Evolutionary conservation across 1,140 invertebrate genomes (phyloP).

Genomic region (Branchinecta lindahli): DNA sequence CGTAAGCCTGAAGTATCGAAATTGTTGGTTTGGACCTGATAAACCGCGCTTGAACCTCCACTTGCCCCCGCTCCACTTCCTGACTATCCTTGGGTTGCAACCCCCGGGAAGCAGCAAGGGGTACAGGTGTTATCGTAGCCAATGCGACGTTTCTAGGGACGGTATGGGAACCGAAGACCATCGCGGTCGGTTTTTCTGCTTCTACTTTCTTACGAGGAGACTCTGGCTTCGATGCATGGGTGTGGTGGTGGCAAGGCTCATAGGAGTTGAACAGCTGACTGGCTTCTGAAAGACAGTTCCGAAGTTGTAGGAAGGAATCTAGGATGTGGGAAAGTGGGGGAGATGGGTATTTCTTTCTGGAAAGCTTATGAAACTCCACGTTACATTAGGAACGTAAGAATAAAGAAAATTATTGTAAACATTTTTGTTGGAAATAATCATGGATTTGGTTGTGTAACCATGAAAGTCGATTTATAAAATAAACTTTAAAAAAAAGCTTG

Average conservation of each 20-base stretch:
- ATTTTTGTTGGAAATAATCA: too few species aligned
- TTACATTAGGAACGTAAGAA: too few species aligned
- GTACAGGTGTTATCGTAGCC: not conserved
- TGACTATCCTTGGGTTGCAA: not conserved
- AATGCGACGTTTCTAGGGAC: not conserved
- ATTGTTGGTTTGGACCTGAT: constrained; percentile 28
- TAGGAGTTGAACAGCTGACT: not conserved
- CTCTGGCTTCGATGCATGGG: not conserved
- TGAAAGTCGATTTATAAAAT: too few species aligned
- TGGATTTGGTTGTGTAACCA: too few species aligned
- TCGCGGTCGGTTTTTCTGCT: not conserved
- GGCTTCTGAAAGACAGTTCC: not conserved
- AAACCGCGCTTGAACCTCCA: constrained; percentile 26
- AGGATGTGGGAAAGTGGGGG: too few species aligned
- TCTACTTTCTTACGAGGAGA: not conserved
- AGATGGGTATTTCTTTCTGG: too few species aligned
- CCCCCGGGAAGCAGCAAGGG: not conserved
- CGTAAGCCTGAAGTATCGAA: constrained; percentile 29
- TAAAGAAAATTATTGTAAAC: too few species aligned
- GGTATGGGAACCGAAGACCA: not conserved
- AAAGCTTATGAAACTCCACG: too few species aligned
- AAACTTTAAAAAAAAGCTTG: too few species aligned
- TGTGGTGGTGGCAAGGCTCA: not conserved
- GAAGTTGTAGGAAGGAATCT: too few species aligned
- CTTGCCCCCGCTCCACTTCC: not conserved